These are phyloP conservation scores for Nothocercus julius DNA, from an alignment of 2,113 vertebrate genomes.

Conservation along the genomic window DNA sequence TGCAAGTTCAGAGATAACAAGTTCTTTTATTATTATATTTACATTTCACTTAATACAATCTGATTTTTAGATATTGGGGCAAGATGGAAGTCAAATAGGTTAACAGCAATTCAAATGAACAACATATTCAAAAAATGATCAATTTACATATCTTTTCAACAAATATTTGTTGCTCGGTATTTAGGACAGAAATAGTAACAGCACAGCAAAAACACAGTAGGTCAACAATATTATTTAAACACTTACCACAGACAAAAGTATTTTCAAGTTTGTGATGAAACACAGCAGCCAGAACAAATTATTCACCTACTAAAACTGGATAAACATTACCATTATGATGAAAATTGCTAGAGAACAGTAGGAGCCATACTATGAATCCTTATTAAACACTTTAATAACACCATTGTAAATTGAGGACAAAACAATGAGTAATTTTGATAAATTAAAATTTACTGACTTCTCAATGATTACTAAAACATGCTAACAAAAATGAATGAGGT, in stretches of 20 bases:
- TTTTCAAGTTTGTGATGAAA: not conserved
- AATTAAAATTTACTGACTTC: not conserved
- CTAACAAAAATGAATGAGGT: not conserved
- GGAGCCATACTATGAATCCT: not conserved
- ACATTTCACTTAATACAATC: not conserved
- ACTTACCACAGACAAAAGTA: not conserved
- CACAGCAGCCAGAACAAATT: not conserved
- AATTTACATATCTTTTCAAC: constrained; percentile 4
- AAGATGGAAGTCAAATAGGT: not conserved
- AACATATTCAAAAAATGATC: not conserved
- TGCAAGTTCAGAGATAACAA: not conserved
- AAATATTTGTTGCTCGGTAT: not conserved
- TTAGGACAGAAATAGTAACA: not conserved
- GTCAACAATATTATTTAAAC: not conserved
- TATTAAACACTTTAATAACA: not conserved
- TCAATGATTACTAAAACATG: not conserved
- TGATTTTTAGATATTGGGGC: not conserved
- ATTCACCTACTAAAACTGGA: not conserved
- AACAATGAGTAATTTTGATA: not conserved
- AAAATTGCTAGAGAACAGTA: not conserved
- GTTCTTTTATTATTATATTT: constrained; percentile 10
- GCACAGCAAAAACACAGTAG: not conserved
- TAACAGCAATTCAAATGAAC: not conserved
- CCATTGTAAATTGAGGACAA: not conserved
- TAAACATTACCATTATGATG: not conserved